Base-by-base conservation (phyloP, 2,888 invertebrate genomes). In the Anoplius nigerrimus region DNA sequence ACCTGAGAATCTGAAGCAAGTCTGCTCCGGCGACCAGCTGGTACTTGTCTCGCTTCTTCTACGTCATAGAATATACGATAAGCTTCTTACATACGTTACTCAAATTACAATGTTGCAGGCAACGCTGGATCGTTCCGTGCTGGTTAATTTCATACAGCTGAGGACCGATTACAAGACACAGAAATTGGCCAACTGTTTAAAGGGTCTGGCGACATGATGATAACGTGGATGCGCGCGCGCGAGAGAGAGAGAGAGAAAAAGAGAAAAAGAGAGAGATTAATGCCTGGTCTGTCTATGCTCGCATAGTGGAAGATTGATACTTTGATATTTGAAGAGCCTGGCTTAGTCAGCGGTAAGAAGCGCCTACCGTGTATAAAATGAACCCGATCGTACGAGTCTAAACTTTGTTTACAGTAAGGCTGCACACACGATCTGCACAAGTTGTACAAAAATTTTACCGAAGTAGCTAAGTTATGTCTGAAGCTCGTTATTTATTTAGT, bases 1-100 rank as follows among this genome's bases (percentile, higher is more conserved):
- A 84, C 98, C 98, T 0, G 98, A 98, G 89, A 99, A 99, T 90
- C 91, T 99, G 81, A 95, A 95, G 85, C 97, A 98, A 91, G 97
- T 98, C 73, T 97, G 97, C 89, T 95, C 95, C 57, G 97, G 97
- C 27, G 98, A 98, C 88, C 97, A 97, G 61, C 90, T 98, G 92
- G 98, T 98, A 90, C 5, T n/a, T n/a, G n/a, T n/a, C n/a, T n/a
- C n/a, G 71, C 66, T 66, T 2, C 16, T 57, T 51, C 15, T 20
- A 42, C 56, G n/a, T 13, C 56, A 53, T n/a, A n/a, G n/a, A n/a
- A n/a, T n/a, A n/a, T n/a, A n/a, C 43, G 18, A 56, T n/a, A n/a
- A n/a, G n/a, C n/a, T n/a, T n/a, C n/a, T n/a, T 48, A 60, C 18
- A 20, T 60, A 0, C 16, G 18, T 2, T 16, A 45, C 21, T 62